Base-by-base conservation (phyloP, 2,888 invertebrate genomes). In the Amaurobius ferox region DNA sequence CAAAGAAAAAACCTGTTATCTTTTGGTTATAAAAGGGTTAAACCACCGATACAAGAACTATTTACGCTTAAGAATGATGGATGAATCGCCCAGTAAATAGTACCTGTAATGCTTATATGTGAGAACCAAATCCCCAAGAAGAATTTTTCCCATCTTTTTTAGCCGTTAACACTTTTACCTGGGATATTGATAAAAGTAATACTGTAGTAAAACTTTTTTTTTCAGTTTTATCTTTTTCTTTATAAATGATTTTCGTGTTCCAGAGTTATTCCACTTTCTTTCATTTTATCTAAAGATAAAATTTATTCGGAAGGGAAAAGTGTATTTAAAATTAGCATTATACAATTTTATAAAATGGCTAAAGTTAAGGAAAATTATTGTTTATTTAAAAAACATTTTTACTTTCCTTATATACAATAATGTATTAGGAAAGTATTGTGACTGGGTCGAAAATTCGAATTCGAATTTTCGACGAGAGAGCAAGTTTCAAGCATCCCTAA, bases 71-170 rank as follows among this genome's bases (percentile, higher is more conserved):
- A 64, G n/a, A 30, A 64, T 78, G 78, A 78, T 78, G 70, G 78
- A 78, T 78, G 29, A 39, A 26, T 23, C 30, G 16, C 6, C 19
- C 19, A 16, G 55, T 30, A 70, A 78, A 78, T 62, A 70, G 28
- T 28, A 61, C n/a, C 23, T 35, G 70, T 16, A 29, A 35, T 61
- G 39, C 62, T 29, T 40, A 70, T 28, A 61, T 61, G 35, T 32
- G 19, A 40, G 29, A 26, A 28, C 28, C 26, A 77, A 78, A 78
- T 78, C 68, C 78, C 70, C 62, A 16, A n/a, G 70, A 70, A 29
- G 19, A 35, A 35, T 55, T 68, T 76, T 39, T 68, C 40, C 26
- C 9, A 48, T 28, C 28, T 7, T 6, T 40, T 28, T n/a, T n/a
- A 11, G 13, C 26, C 26, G 48, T 26, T 13, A 64, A 64, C 29